Evolutionary conservation across 1,140 invertebrate species (phyloP), one percentile per base, ranked within the genome.

Genomic region (Drosophila seguyi): DNA sequence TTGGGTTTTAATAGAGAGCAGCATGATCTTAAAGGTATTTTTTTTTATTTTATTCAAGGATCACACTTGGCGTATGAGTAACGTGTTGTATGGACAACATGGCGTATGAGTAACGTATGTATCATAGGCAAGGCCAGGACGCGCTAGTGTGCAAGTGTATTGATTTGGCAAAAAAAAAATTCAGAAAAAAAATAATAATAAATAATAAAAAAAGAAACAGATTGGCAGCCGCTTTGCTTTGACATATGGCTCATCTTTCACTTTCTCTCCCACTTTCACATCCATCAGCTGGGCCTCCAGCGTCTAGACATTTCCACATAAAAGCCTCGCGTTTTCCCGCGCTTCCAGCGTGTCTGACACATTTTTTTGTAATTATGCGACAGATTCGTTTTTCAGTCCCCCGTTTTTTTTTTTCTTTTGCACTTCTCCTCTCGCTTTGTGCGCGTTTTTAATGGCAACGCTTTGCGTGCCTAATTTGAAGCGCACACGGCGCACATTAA

Each of bases 301-400:
- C 73, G 73, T 83, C 80, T 83, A 84, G 81, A 84, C 81, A 56
- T 75, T 76, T 75, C 72, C 81, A 84, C 81, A 84, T 84, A 84
- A 84, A 84, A 79, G 81, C 76, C 65, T 53, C 50, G 63, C 63
- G 31, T 67, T 83, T 84, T 53, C 47, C 47, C 59, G 34, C 47
- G 18, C 39, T 62, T 36, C 34, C 60, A 63, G 68, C 65, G 61
- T 48, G 75, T 72, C 80, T 84, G 81, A 76, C 81, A 84, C 72
- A 84, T 84, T 84, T 83, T 72, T 84, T 84, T 79, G 81, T 84
- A 84, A 84, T 84, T 80, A 84, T 84, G 81, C 81, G 81, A 84
- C 81, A 84, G 81, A 84, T 84, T 84, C 81, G 65, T 72, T 84
- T 76, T 76, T 63, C 79, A 71, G 34, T 65, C 47, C 53, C 42